Conservation (phyloP, 2,888 invertebrate species). For the Athalia circularis region DNA sequence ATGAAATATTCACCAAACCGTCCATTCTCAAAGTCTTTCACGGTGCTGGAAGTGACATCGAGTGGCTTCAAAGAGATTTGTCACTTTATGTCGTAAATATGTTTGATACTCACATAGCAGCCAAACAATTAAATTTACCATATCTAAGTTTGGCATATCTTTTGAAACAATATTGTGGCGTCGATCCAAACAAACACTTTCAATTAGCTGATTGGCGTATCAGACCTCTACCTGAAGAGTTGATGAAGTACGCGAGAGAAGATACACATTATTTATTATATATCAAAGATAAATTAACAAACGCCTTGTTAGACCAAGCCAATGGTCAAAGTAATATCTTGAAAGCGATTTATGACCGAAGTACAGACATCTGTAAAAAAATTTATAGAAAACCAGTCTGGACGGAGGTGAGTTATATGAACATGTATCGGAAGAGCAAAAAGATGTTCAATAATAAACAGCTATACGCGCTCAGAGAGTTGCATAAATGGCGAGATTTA, state of each 20-base stretch:
- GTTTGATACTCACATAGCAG: conserved; percentile 97
- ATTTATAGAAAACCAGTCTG: conserved; percentile 87
- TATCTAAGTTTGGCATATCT: conserved; percentile 87
- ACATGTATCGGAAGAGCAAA: conserved; percentile 86
- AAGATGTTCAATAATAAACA: conserved; percentile 91
- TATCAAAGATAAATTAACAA: conserved; percentile 87
- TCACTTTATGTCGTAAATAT: conserved; percentile 96
- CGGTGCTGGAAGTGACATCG: conserved; percentile 90
- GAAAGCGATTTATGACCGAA: conserved; percentile 82
- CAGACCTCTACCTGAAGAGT: conserved; percentile 88
- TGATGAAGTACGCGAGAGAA: conserved; percentile 90
- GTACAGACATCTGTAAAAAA: conserved; percentile 85
- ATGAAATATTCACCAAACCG: conserved; percentile 93
- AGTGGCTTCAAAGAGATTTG: conserved; percentile 97
- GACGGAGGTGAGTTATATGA: conserved; percentile 82
- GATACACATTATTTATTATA: conserved; percentile 97
- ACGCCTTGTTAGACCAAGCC: conserved; percentile 82
- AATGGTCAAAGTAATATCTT: conserved; percentile 82
- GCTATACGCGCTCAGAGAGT: conserved; percentile 85
- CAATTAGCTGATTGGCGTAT: conserved; percentile 83
- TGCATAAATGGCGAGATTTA: conserved; percentile 92
- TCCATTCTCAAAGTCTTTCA: conserved; percentile 95
- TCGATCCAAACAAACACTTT: conserved; percentile 91
- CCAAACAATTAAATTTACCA: conserved; percentile 82
- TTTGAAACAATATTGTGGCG: conserved; percentile 85